These are phyloP conservation scores for Rousettus madagascariensis DNA, from an alignment of 2,797 vertebrate species.

Conservation along the genomic window DNA sequence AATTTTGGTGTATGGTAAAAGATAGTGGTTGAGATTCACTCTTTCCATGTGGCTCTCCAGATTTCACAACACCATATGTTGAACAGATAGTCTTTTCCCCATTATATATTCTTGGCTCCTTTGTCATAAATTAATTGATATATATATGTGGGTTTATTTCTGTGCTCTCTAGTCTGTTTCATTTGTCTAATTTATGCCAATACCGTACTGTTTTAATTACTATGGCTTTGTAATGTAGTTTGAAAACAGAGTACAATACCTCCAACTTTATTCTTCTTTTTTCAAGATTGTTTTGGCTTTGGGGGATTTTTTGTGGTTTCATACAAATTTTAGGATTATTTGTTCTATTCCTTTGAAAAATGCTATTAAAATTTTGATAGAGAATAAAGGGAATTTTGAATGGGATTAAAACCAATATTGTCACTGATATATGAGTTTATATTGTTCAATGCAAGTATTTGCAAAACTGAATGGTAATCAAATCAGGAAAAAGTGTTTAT, in stretches of 20 bases:
- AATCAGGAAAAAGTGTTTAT: not conserved
- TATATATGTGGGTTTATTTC: not conserved
- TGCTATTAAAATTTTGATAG: not conserved
- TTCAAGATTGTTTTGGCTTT: not conserved
- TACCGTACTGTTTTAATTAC: not conserved
- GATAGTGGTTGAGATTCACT: too few species aligned
- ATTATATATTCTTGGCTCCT: too few species aligned
- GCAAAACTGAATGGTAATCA: not conserved
- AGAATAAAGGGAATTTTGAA: not conserved
- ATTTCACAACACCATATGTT: too few species aligned
- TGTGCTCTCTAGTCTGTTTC: not conserved
- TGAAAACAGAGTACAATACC: not conserved
- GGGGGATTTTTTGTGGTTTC: not conserved
- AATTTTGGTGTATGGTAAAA: too few species aligned
- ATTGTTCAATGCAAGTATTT: not conserved
- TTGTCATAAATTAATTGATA: too few species aligned
- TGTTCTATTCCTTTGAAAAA: not conserved
- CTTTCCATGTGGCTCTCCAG: too few species aligned
- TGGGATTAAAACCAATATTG: not conserved
- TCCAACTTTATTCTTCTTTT: not conserved
- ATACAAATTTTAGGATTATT: not conserved
- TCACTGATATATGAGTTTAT: not conserved
- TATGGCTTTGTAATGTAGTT: not conserved
- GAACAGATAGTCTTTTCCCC: too few species aligned
- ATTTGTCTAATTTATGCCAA: not conserved